Percentiles rank a stretch among this genome's conserved stretches.
These are phyloP conservation scores for Thereva unica DNA, from an alignment of 2,888 invertebrate genomes.

Conservation along the genomic window DNA sequence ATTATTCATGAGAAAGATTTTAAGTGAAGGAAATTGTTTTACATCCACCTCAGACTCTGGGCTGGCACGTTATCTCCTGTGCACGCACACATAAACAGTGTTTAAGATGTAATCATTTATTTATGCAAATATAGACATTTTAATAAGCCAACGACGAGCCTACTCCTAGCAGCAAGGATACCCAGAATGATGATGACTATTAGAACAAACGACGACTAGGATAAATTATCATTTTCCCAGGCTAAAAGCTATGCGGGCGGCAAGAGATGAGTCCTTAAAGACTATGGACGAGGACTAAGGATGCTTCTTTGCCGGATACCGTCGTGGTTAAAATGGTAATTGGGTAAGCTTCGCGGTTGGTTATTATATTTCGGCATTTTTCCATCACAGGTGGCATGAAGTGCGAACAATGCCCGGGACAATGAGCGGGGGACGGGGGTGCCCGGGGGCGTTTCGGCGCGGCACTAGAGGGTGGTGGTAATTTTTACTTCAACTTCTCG, in stretches of 20 bases:
- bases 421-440: background rate
- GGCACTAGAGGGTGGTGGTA: no score
- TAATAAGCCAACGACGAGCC: conserved; percentile 38
- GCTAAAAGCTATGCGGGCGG: conserved; percentile 28
- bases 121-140: conserved; percentile 41
- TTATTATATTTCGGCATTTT: conserved; percentile 26
- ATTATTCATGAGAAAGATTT: conserved; percentile 40
- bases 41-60: conserved; percentile 28
- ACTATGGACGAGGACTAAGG: background rate
- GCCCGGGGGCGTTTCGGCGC: no score
- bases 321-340: conserved; percentile 31
- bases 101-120: conserved; percentile 37
- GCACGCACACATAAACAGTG: conserved; percentile 25
- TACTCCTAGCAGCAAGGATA: conserved; percentile 20
- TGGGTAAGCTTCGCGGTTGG: conserved; percentile 27
- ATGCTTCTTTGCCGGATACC: background rate
- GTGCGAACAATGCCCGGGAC: background rate
- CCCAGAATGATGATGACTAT: conserved; percentile 37
- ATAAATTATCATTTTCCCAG: conserved; percentile 38
- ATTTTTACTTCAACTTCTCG: no score
- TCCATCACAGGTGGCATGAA: background rate
- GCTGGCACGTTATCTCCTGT: conserved; percentile 1
- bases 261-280: conserved; percentile 4
- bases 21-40: conserved; percentile 40
- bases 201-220: conserved; percentile 33